phyloP scores from a whole-genome alignment of 1,140 invertebrate genomes.

The Chrysopa pallens region DNA sequence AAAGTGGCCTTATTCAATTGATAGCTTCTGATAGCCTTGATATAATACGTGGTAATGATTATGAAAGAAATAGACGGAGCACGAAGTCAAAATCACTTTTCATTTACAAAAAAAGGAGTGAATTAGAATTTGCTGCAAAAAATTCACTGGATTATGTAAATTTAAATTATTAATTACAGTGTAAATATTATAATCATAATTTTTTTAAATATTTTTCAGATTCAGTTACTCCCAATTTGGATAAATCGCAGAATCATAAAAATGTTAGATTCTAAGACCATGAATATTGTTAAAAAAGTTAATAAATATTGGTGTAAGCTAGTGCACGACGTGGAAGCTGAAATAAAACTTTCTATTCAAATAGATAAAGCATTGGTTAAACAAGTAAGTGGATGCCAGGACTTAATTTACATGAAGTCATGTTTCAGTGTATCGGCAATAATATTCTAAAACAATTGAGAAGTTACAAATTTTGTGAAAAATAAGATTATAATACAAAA shows the following conservation, averaged over 20 bases:
- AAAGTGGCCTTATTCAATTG: too few relatives aligned
- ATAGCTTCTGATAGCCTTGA: too few relatives aligned
- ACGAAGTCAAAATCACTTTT: background rate
- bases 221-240: background rate
- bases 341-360: too few relatives aligned
- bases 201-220: background rate
- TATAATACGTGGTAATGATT: too few relatives aligned
- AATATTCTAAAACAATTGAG: too few relatives aligned
- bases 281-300: background rate
- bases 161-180: background rate
- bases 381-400: too few relatives aligned
- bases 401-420: too few relatives aligned
- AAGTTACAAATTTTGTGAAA: too few relatives aligned
- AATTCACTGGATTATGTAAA: background rate
- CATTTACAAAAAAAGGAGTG: background rate
- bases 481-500: too few relatives aligned
- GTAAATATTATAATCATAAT: background rate
- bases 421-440: too few relatives aligned
- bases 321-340: too few relatives aligned
- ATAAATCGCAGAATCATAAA: background rate
- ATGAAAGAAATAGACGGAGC: background rate
- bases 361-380: too few relatives aligned
- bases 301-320: background rate
- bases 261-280: background rate
- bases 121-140: background rate